A percentile compares a stretch with the other conserved stretches of the same genome.
phyloP scores from a whole-genome alignment of 2,113 vertebrate species.

The Mus spicilegus region DNA sequence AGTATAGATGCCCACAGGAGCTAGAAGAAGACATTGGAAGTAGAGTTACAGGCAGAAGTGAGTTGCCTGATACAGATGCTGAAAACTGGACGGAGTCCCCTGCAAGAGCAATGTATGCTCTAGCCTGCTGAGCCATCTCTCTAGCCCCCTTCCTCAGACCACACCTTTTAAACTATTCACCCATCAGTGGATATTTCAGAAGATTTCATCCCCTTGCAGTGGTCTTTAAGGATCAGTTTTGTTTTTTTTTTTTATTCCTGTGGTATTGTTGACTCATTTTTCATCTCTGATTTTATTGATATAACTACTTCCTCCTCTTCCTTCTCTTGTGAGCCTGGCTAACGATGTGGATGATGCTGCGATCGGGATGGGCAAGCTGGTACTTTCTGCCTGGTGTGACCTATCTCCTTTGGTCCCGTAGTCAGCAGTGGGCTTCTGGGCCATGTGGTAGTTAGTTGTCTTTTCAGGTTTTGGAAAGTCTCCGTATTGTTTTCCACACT shows the following conservation, averaged over 20 bases:
- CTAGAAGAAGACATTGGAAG: background rate
- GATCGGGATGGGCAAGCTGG: no score
- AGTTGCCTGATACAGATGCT: background rate
- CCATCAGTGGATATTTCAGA: background rate
- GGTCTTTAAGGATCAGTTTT: background rate
- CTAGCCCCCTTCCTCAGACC: background rate
- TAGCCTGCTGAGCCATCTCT: background rate
- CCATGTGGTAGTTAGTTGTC: background rate
- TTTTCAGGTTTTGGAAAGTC: background rate
- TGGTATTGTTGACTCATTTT: background rate
- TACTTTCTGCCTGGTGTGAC: background rate
- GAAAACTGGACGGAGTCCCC: background rate
- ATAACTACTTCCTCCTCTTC: background rate
- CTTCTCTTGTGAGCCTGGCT: background rate
- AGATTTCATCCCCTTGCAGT: background rate
- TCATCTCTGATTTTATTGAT: constrained; percentile 5
- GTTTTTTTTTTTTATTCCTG: background rate
- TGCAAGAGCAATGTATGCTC: background rate
- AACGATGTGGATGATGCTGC: background rate
- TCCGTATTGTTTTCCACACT: background rate
- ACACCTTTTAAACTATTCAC: background rate
- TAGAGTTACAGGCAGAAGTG: background rate
- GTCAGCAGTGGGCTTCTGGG: background rate
- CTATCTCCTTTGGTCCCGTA: background rate
- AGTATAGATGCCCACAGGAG: background rate